phyloP scores from a whole-genome alignment of 2,797 vertebrate species.

The Epinephelus coioides region DNA sequence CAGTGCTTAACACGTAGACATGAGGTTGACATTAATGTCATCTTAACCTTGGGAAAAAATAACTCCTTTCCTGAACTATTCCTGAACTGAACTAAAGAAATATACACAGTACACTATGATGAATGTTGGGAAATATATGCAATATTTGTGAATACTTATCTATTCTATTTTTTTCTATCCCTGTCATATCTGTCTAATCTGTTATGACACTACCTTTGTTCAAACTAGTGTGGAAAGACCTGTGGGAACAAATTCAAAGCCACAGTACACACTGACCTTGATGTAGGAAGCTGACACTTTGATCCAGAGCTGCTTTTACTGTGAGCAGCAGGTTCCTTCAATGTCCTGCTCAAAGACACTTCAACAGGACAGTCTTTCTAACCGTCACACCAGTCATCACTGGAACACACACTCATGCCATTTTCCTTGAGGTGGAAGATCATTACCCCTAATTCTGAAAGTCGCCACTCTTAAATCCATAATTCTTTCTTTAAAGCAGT shows the following conservation, averaged over 20 bases:
- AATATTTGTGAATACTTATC: neutral
- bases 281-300: conserved; percentile 24
- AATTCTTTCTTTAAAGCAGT: conserved; percentile 60
- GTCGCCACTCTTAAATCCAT: conserved; percentile 62
- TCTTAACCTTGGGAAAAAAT: neutral
- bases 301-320: conserved; percentile 34
- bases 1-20: neutral
- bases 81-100: neutral
- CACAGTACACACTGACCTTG: conserved; percentile 3
- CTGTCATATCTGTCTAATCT: neutral
- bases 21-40: neutral
- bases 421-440: conserved; percentile 68
- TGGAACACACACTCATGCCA: conserved; percentile 43
- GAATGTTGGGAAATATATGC: neutral
- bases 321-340: conserved; percentile 41
- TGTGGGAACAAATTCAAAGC: conserved; percentile 24
- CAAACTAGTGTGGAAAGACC: neutral
- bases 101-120: neutral
- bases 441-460: conserved; percentile 41
- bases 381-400: conserved; percentile 18
- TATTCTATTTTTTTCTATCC: neutral
- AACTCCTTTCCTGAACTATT: neutral
- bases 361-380: conserved; percentile 47
- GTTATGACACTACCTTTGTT: neutral
- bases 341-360: conserved; percentile 49